phyloP scores from a whole-genome alignment of 2,888 invertebrate species.

The Hoplodrina ambigua region DNA sequence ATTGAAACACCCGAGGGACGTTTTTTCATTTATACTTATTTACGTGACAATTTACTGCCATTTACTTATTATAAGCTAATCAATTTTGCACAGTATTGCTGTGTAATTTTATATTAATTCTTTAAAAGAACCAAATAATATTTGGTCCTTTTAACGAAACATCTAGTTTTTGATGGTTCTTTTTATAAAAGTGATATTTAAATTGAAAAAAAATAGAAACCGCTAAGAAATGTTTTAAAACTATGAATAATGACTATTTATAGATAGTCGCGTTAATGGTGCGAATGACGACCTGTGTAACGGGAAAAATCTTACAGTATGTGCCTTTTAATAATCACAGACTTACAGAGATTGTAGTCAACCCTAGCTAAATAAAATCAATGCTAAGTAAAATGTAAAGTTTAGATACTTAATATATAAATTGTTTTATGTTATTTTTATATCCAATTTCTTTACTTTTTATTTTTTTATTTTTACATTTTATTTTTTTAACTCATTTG shows the following conservation, averaged over 20 bases:
- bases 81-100: neutral
- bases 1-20: neutral
- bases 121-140: neutral
- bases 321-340: neutral
- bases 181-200: no score
- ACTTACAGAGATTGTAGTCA: neutral
- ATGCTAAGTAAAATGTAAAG: neutral
- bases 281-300: neutral
- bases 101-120: neutral
- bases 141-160: no score
- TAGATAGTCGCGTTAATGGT: neutral
- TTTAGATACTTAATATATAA: neutral
- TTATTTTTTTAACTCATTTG: conserved; percentile 18
- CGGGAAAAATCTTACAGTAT: neutral
- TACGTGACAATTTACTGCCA: no score
- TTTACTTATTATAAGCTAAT: neutral
- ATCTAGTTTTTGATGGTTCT: no score
- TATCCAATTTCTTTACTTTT: conserved; percentile 3
- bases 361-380: neutral
- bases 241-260: neutral
- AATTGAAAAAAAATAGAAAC: neutral
- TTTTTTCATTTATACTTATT: neutral
- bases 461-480: neutral
- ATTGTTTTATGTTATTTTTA: conserved; percentile 5
- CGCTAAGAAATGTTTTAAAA: neutral